These are phyloP conservation scores for Oreonectes daqikongensis DNA, from an alignment of 2,797 vertebrate species.

Conservation along the genomic window DNA sequence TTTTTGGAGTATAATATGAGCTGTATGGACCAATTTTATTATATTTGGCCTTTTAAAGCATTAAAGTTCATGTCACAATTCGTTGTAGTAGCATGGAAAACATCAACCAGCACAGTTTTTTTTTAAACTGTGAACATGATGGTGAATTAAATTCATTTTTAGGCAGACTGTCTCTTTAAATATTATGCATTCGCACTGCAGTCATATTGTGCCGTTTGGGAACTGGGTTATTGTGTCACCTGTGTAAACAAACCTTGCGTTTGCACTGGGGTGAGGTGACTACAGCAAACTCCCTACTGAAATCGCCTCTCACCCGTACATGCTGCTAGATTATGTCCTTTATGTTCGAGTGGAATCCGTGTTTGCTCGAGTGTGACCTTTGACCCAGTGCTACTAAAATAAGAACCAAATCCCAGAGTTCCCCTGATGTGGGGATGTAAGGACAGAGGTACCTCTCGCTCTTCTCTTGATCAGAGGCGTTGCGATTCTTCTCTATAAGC, in stretches of 20 bases:
- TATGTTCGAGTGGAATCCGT: slow-evolving; percentile 20
- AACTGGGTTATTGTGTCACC: slow-evolving; percentile 45
- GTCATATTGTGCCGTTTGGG: slow-evolving; percentile 3
- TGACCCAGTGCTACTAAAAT: slow-evolving; percentile 39
- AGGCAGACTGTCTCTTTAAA: slow-evolving; percentile 5
- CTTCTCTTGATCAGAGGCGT: slow-evolving; percentile 33
- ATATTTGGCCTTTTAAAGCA: not conserved
- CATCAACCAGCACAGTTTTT: not conserved
- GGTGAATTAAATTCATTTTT: not conserved
- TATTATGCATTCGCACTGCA: not conserved
- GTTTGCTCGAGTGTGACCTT: slow-evolving; percentile 39
- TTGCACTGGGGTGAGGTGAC: slow-evolving; percentile 25
- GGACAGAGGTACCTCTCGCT: slow-evolving; percentile 21
- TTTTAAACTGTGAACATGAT: no score
- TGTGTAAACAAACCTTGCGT: slow-evolving; percentile 36
- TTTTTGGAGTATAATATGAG: not conserved
- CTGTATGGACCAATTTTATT: not conserved
- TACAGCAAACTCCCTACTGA: slow-evolving; percentile 40
- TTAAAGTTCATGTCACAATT: not conserved
- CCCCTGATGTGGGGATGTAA: slow-evolving; percentile 31
- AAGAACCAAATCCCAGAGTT: slow-evolving; percentile 45
- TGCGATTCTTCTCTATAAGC: slow-evolving; percentile 35
- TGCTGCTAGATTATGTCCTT: slow-evolving; percentile 30
- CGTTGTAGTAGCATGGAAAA: not conserved
- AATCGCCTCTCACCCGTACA: not conserved